Base-by-base conservation (phyloP, 2,797 vertebrate species). In the Sparidentex hasta region DNA sequence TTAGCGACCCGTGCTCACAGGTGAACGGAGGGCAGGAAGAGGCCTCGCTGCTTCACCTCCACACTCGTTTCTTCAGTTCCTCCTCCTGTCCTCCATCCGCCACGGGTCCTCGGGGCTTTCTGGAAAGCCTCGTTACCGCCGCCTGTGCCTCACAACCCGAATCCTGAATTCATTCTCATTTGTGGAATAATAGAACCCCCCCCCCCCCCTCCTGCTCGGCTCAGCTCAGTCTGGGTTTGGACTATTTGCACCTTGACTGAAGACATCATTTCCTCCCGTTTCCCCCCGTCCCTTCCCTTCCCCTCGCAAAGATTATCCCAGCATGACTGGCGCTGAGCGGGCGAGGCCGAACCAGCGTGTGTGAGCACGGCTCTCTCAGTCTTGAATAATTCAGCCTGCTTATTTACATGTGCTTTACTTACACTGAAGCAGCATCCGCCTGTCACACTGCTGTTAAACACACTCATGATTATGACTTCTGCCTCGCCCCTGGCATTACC, bases 401-500 rank as follows among this genome's bases (percentile, higher is more conserved):
- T 89, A 91, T 92, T 92, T 88, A 88, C 90, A 92, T 87, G 81
- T 87, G 83, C 85, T 88, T 90, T 91, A 90, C 87, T 92, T 92
- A 90, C 92, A 89, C 73, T 78, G 87, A 89, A 88, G 89, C 90
- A 86, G 87, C 88, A 88, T 83, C 78, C 52, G 85, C 79, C 88
- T 91, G 89, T 91, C 90, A 90, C 84, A 75, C 84, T 66, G 90
- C 88, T 90, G 89, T 89, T 92, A 88, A 88, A 90, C 90, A 91
- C 79, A 81, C 83, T 71, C 78, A 7, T 85, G 87, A 88, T 88
- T 88, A 88, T 65, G 88, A 89, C 84, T 89, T 86, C 74, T 86
- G 84, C 76, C 77, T 87, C 38, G 82, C 90, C 90, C 62, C 81
- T 73, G 81, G 93, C 88, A 77, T 83, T 65, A 84, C 71, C 64